phyloP scores from a whole-genome alignment of 2,888 invertebrate species.

The Torymus tubicola region DNA sequence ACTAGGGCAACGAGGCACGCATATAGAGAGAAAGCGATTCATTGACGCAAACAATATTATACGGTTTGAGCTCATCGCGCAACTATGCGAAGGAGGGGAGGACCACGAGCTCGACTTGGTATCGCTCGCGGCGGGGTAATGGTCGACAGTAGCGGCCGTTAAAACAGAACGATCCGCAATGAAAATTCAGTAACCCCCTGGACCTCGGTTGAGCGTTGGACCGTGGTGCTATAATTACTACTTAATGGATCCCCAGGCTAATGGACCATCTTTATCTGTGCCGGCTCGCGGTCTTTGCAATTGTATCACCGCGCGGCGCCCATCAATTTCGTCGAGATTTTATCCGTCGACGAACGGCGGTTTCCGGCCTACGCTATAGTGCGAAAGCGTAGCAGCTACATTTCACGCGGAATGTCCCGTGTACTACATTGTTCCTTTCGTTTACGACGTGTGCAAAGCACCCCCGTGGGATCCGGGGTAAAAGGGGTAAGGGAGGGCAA shows the following conservation, averaged over 20 bases:
- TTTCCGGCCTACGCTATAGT: not conserved
- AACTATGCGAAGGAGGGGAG: not conserved
- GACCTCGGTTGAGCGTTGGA: not conserved
- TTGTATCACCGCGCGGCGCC: not conserved
- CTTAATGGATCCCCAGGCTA: slow-evolving; percentile 17
- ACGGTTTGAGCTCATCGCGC: slow-evolving; percentile 1
- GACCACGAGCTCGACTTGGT: not conserved
- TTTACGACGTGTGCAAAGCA: slow-evolving; percentile 25
- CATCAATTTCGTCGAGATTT: slow-evolving; percentile 12
- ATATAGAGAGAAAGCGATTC: too few relatives aligned
- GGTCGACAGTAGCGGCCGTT: not conserved
- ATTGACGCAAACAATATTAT: not conserved
- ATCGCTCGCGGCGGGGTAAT: too few relatives aligned
- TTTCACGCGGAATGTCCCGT: not conserved
- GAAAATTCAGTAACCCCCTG: slow-evolving; percentile 22
- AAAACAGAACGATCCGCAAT: slow-evolving; percentile 27
- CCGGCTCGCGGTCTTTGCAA: too few relatives aligned
- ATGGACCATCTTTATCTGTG: slow-evolving; percentile 27
- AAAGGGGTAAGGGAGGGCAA: not conserved
- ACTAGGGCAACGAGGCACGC: too few relatives aligned
- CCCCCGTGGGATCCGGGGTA: not conserved
- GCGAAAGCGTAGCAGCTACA: not conserved
- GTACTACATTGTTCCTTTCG: not conserved
- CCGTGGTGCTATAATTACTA: slow-evolving; percentile 10
- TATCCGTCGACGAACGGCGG: not conserved